phyloP scores from a whole-genome alignment of 2,113 vertebrate genomes.

The Bothrops jararaca region DNA sequence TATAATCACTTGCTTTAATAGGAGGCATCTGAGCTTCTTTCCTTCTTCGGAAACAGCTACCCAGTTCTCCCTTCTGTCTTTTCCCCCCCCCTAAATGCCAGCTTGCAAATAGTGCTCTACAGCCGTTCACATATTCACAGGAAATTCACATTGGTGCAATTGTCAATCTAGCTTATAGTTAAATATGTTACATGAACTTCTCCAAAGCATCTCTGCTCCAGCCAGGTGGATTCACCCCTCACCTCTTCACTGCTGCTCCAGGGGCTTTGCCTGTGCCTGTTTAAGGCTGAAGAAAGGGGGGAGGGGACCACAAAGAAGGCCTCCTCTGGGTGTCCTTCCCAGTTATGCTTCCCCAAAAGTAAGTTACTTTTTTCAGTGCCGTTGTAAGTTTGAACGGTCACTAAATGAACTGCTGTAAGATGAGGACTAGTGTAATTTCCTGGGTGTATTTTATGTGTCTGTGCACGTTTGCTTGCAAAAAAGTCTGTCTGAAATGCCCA shows the following conservation, averaged over 20 bases:
- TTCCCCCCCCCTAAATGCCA: background rate
- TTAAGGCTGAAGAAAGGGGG: background rate
- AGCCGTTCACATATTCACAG: background rate
- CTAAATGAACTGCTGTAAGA: background rate
- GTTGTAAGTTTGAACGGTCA: background rate
- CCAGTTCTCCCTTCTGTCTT: background rate
- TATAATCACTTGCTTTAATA: too few species aligned
- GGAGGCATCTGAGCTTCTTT: background rate
- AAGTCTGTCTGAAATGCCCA: background rate
- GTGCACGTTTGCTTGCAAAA: background rate
- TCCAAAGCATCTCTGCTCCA: background rate
- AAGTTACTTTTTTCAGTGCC: background rate
- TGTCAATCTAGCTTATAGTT: background rate
- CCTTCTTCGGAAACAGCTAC: background rate
- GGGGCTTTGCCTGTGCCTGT: background rate
- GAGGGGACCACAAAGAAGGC: background rate
- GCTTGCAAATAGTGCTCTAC: background rate
- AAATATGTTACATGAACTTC: background rate
- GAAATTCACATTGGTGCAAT: background rate
- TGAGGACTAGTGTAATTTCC: background rate
- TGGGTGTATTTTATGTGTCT: background rate
- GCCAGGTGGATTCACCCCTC: background rate
- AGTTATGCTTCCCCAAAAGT: background rate
- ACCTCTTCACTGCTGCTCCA: background rate
- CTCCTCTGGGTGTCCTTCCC: background rate